These are phyloP conservation scores for Gorilla gorilla DNA, from an alignment of 2,113 vertebrate genomes.

Conservation along the genomic window DNA sequence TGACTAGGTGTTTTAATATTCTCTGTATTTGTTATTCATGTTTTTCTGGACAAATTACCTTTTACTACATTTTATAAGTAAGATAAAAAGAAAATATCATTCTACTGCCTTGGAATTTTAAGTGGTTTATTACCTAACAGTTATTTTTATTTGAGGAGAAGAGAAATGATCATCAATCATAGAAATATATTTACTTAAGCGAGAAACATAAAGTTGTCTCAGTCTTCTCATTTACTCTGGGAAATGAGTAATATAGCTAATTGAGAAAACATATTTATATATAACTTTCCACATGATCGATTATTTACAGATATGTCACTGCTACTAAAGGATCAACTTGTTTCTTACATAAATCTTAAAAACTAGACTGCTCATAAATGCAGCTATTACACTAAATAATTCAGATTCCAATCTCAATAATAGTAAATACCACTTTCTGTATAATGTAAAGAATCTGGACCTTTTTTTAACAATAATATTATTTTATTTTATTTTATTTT, in stretches of 20 bases:
- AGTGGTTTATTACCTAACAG: background rate
- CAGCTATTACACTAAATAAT: background rate
- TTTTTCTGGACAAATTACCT: background rate
- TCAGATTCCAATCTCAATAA: background rate
- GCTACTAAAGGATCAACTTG: background rate
- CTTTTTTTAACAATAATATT: no score
- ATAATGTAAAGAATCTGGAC: background rate
- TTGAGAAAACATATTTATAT: background rate
- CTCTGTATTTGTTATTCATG: background rate
- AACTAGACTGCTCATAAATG: background rate
- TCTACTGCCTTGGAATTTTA: background rate
- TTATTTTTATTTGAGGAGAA: slow-evolving; percentile 5
- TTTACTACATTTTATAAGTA: background rate
- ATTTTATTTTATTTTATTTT: no score
- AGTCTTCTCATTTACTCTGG: background rate
- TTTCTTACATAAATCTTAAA: slow-evolving; percentile 3
- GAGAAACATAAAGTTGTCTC: background rate
- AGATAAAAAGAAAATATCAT: background rate
- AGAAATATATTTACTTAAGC: background rate
- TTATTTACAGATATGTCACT: background rate
- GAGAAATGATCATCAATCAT: background rate
- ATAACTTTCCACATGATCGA: background rate
- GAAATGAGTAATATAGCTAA: background rate
- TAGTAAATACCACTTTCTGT: background rate
- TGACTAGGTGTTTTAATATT: background rate